Evolutionary conservation across 2,888 invertebrate genomes (phyloP), one percentile per base, ranked within the genome.

Genomic region (Dioctria linearis): DNA sequence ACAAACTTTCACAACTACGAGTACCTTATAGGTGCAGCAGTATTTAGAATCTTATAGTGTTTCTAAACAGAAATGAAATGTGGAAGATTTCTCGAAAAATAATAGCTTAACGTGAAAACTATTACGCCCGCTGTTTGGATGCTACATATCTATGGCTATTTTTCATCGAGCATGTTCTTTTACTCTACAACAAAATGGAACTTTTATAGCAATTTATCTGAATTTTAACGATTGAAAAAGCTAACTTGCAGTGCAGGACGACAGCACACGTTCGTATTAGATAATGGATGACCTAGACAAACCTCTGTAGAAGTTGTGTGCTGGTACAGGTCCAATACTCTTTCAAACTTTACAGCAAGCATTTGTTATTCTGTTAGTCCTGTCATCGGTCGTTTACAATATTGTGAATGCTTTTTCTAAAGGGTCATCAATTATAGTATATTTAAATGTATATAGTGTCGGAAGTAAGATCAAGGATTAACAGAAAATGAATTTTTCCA

Each of bases 141-240:
- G 25, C 25, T 25, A 25, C 25, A 2, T 25, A 4, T n/a, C 71
- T 51, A 6, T 46, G 39, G 8, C 54, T 54, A 71, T 71, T 71
- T 71, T 71, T 71, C 71, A 71, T 51, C 11, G 71, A 1, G 71
- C 51, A 51, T 54, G 71, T 51, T 25, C 40, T 51, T 6, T 8
- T 71, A 54, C 51, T 51, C 40, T 39, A 40, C 71, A 51, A 71
- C 71, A 71, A 71, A 59, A 59, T 59, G 59, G 43, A 73, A 25
- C 75, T 42, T 75, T 75, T 75, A 40, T 13, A 75, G 75, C 46
- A 75, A 75, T 75, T 75, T 75, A 75, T 75, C 57, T 75, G 75
- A 40, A 40, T 75, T 59, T 75, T 71, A 71, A 40, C 71, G 51
- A 54, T 71, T 71, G 39, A 42, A 59, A 25, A 25, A 71, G 71